Percentiles rank a stretch among this genome's conserved stretches.
Conservation (phyloP, 2,113 vertebrate genomes). For the Morone chrysops region DNA sequence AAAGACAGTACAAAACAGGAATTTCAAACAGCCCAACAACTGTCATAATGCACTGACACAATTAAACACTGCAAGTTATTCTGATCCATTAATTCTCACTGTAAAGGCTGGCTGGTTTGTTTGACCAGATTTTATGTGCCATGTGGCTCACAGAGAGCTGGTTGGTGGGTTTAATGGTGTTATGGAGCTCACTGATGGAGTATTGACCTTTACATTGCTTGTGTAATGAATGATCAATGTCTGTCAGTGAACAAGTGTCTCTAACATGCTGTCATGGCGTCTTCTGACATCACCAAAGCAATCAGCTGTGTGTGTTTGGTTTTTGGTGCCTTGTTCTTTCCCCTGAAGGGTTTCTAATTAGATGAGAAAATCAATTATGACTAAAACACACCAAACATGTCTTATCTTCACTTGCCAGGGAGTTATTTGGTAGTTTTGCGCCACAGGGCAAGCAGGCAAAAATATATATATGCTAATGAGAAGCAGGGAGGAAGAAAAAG, state of each 20-base stretch:
- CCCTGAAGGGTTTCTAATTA: constrained; percentile 66
- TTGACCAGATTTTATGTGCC: neutral
- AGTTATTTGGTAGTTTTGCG: constrained; percentile 56
- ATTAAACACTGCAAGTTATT: neutral
- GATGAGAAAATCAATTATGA: constrained; percentile 68
- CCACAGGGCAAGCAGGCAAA: constrained; percentile 43
- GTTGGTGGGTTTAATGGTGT: neutral
- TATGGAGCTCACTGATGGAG: constrained; percentile 30
- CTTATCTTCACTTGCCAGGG: constrained; percentile 67
- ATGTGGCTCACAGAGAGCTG: neutral
- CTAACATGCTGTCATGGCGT: constrained; percentile 10
- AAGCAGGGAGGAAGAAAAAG: constrained; percentile 6
- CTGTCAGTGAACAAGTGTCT: constrained; percentile 34
- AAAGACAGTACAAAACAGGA: no score
- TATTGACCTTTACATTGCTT: constrained; percentile 40
- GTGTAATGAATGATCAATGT: constrained; percentile 47
- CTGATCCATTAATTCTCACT: neutral
- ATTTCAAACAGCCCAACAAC: neutral
- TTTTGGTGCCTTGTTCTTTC: constrained; percentile 19
- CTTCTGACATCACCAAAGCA: constrained; percentile 35
- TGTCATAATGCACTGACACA: neutral
- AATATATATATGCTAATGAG: constrained; percentile 63
- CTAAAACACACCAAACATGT: constrained; percentile 50
- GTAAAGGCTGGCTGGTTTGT: neutral
- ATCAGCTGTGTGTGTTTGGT: constrained; percentile 16